phyloP scores from a whole-genome alignment of 1,140 invertebrate species.

The Heterodera carotae region DNA sequence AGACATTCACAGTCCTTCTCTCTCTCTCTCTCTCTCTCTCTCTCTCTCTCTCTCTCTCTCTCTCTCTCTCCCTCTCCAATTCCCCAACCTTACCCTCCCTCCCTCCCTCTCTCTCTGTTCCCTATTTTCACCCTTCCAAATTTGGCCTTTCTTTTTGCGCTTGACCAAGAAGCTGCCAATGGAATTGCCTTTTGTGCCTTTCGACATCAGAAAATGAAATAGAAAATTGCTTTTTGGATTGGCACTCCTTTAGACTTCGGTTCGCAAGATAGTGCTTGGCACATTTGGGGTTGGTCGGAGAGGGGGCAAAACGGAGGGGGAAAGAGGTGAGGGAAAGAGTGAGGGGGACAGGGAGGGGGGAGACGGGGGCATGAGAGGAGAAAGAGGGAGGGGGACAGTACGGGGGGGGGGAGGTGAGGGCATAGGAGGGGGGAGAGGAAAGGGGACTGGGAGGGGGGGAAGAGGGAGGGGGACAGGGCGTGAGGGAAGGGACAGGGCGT shows the following conservation, averaged over 20 bases:
- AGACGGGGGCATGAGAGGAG: not conserved
- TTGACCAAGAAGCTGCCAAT: not conserved
- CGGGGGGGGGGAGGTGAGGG: not conserved
- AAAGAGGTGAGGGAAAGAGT: not conserved
- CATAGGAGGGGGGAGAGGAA: too few species aligned
- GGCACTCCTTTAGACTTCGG: not conserved
- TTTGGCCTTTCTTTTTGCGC: not conserved
- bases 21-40: not conserved
- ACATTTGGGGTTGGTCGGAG: not conserved
- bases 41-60: not conserved
- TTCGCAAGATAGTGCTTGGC: not conserved
- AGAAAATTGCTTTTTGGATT: constrained; percentile 1
- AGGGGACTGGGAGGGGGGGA: not conserved
- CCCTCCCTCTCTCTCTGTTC: not conserved
- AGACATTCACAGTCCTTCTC: not conserved
- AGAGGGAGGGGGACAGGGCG: not conserved
- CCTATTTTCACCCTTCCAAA: too few species aligned
- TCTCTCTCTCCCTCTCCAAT: not conserved
- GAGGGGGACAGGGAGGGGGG: not conserved
- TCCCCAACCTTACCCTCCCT: not conserved
- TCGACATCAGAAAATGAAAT: not conserved
- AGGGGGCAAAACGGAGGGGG: not conserved
- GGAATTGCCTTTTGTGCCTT: not conserved
- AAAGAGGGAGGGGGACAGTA: not conserved
- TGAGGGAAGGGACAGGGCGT: not conserved